phyloP scores from a whole-genome alignment of 2,113 vertebrate genomes.

The Mormoops blainvillei region DNA sequence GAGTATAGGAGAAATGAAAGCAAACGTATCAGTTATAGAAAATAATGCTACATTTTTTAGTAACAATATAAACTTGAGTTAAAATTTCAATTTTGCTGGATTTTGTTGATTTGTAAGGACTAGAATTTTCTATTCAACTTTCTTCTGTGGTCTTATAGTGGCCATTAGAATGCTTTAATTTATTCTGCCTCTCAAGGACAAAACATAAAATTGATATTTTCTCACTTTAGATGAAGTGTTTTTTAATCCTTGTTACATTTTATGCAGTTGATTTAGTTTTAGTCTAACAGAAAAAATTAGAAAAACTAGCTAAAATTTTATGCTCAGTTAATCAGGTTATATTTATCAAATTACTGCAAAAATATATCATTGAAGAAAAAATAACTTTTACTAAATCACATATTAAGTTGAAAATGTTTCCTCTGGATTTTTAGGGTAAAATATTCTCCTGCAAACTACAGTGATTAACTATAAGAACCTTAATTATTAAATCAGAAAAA shows the following conservation, averaged over 20 bases:
- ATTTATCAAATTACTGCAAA: background rate
- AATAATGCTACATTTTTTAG: background rate
- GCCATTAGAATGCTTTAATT: background rate
- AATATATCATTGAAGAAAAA: background rate
- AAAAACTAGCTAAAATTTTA: background rate
- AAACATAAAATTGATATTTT: background rate
- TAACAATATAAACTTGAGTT: background rate
- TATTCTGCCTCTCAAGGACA: background rate
- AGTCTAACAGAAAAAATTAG: background rate
- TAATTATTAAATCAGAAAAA: background rate
- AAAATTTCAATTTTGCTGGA: background rate
- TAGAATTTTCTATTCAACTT: background rate
- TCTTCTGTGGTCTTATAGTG: background rate
- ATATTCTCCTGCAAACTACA: background rate
- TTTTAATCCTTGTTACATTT: background rate
- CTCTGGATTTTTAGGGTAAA: background rate
- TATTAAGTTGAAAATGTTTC: background rate
- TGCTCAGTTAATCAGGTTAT: background rate
- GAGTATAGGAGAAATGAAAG: background rate
- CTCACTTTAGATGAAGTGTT: background rate
- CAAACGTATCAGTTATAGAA: background rate
- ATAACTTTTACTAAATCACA: background rate
- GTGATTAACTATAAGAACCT: background rate
- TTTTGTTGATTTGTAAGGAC: background rate
- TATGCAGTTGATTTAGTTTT: background rate